Evolutionary conservation across 2,113 vertebrate genomes (phyloP).

Genomic region (Phalacrocorax pelagicus): DNA sequence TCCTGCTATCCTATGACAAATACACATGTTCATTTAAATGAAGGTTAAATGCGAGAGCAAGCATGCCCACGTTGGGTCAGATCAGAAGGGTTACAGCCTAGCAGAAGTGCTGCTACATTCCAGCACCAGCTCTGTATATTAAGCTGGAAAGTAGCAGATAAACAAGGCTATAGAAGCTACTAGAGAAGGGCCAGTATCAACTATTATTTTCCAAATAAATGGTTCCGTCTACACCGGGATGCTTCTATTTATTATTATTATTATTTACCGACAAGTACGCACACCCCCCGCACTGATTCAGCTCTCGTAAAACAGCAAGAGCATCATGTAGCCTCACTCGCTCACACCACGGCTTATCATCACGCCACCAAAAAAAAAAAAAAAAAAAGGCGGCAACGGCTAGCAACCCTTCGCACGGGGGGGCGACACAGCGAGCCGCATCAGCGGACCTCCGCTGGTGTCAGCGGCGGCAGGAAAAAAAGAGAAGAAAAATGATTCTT

Average conservation of each 20-base stretch:
- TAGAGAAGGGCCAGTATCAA: not conserved
- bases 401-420: not conserved
- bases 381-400: not conserved
- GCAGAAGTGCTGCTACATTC: not conserved
- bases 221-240: not conserved
- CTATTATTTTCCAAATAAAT: not conserved
- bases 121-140: not conserved
- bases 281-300: not conserved
- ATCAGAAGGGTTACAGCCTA: not conserved
- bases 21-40: not conserved
- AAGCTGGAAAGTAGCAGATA: not conserved
- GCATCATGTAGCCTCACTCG: not conserved
- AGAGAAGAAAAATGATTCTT: too few relatives aligned
- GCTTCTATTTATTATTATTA: not conserved
- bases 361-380: not conserved
- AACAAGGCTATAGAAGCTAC: conserved; percentile 14
- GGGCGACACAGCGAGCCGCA: not conserved
- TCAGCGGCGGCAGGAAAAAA: not conserved
- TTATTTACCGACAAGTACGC: not conserved
- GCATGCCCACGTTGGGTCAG: not conserved
- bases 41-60: not conserved
- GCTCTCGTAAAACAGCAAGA: not conserved
- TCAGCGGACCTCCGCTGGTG: not conserved
- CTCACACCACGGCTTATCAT: conserved; percentile 6
- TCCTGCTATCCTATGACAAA: not conserved